Percentiles rank a stretch among this genome's conserved stretches.
These are phyloP conservation scores for Eulemur coronatus DNA, from an alignment of 2,797 vertebrate species.

Conservation along the genomic window DNA sequence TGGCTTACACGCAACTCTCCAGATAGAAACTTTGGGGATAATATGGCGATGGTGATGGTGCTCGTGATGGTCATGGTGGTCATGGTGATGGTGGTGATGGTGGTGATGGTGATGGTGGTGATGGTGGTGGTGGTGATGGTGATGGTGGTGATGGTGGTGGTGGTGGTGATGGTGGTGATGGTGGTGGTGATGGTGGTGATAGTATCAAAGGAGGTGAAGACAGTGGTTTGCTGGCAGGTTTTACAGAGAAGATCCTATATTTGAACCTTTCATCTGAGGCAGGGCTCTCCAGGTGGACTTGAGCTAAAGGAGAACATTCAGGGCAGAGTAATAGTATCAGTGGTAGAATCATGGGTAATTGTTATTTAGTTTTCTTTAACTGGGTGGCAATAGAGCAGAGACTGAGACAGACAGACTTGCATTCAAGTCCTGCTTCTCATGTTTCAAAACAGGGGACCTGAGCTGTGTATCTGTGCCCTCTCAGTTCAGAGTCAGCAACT, in stretches of 20 bases:
- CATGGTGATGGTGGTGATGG: not conserved
- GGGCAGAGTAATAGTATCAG: not conserved
- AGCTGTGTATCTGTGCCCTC: not conserved
- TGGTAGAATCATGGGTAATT: no score
- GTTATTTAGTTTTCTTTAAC: not conserved
- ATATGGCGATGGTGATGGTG: accelerated
- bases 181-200: not conserved
- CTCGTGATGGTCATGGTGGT: no score
- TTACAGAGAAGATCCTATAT: not conserved
- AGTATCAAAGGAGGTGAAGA: not conserved
- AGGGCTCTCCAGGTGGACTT: not conserved
- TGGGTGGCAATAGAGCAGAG: not conserved
- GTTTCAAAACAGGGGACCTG: not conserved
- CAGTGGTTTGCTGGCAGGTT: not conserved
- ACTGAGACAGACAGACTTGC: not conserved
- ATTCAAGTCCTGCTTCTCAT: not conserved
- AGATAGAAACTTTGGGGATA: no score
- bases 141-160: not conserved
- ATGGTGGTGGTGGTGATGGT: not conserved
- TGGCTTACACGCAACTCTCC: no score
- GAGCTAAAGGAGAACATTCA: not conserved
- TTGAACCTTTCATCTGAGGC: not conserved
- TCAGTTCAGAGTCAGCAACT: not conserved
- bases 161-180: not conserved
- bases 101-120: not conserved